phyloP scores from a whole-genome alignment of 2,888 invertebrate species.

The Chesias legatella region DNA sequence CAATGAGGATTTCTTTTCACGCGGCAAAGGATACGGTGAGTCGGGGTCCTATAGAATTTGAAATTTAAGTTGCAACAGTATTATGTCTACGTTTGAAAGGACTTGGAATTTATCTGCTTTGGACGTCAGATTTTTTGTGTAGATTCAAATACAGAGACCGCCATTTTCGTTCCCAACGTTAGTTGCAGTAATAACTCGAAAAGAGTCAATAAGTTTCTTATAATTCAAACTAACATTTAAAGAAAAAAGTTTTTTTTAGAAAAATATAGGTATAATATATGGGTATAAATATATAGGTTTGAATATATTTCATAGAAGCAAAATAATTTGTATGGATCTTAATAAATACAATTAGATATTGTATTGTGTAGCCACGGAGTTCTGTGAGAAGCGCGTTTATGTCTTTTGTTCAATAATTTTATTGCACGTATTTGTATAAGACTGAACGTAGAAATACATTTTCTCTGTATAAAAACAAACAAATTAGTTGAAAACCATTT shows the following conservation, averaged over 20 bases:
- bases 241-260: no score
- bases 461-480: background rate
- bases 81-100: constrained; percentile 24
- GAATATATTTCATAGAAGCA: no score
- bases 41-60: constrained; percentile 44
- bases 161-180: background rate
- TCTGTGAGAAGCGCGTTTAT: constrained; percentile 25
- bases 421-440: no score
- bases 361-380: constrained; percentile 12
- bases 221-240: no score
- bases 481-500: no score
- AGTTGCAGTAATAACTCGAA: background rate
- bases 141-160: constrained; percentile 6
- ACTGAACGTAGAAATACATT: no score
- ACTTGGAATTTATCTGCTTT: constrained; percentile 13
- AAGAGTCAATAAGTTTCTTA: no score
- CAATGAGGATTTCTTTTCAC: constrained; percentile 62
- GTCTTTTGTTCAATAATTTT: constrained; percentile 25
- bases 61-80: constrained; percentile 39
- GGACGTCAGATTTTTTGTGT: constrained; percentile 12
- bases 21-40: constrained; percentile 60
- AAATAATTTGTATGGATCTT: no score
- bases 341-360: background rate
- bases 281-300: no score
- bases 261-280: no score